Percentiles rank a stretch among this genome's conserved stretches.
These are phyloP conservation scores for Etia nguti DNA, from an alignment of 2,113 vertebrate species.

Conservation along the genomic window DNA sequence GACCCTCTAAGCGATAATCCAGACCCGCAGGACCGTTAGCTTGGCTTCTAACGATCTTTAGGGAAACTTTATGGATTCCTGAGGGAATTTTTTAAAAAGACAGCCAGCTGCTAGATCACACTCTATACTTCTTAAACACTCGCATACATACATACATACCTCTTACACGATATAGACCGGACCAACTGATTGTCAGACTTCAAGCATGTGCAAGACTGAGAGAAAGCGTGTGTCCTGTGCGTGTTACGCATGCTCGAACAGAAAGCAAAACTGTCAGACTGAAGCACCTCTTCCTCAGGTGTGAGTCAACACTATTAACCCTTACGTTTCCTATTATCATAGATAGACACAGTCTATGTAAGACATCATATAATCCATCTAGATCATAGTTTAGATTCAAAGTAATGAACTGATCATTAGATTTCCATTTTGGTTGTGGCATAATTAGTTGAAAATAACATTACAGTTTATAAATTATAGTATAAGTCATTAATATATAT, in stretches of 20 bases:
- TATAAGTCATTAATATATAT: constrained; percentile 63
- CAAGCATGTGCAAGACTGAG: constrained; percentile 11
- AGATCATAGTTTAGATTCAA: constrained; percentile 37
- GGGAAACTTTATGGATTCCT: constrained; percentile 28
- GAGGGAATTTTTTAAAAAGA: neutral
- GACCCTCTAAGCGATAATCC: constrained; percentile 38
- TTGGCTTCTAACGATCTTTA: constrained; percentile 16
- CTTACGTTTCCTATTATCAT: constrained; percentile 20
- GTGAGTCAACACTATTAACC: constrained; percentile 12
- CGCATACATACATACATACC: constrained; percentile 35
- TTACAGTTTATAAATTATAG: constrained; percentile 60
- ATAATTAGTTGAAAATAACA: constrained; percentile 59
- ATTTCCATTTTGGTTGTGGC: constrained; percentile 43
- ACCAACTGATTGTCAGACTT: constrained; percentile 55
- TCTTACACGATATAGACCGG: constrained; percentile 25
- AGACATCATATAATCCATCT: constrained; percentile 39
- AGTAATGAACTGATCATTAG: constrained; percentile 36
- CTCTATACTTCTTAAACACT: constrained; percentile 17
- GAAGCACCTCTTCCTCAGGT: neutral
- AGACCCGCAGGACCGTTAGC: constrained; percentile 16
- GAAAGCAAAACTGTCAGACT: neutral
- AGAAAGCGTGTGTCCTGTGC: neutral
- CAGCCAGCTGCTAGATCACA: constrained; percentile 26
- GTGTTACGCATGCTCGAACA: neutral
- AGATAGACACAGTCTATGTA: constrained; percentile 29